Percentiles rank a stretch among this genome's conserved stretches.
phyloP scores from a whole-genome alignment of 2,797 vertebrate species.

The Acanthurus lineatus region DNA sequence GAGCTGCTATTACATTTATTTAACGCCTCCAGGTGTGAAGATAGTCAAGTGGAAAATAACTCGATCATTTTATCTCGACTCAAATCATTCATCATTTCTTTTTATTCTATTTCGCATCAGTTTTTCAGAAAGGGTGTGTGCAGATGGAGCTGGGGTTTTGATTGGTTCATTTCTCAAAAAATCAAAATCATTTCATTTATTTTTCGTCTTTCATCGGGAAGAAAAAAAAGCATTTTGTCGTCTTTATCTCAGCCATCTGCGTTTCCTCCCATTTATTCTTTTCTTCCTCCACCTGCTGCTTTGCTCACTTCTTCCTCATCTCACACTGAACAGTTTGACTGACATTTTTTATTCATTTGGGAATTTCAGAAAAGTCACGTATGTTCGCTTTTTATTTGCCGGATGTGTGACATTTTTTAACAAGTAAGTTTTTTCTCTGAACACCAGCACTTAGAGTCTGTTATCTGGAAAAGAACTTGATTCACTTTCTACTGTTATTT shows the following conservation, averaged over 20 bases:
- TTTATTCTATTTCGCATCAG: neutral
- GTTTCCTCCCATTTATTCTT: neutral
- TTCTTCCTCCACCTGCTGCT: conserved; percentile 46
- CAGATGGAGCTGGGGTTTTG: neutral
- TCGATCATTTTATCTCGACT: neutral
- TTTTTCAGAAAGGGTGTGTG: neutral
- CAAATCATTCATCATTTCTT: neutral
- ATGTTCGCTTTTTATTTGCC: no score
- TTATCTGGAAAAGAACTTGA: neutral
- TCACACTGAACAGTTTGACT: neutral
- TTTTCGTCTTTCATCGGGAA: neutral
- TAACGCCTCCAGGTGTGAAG: conserved; percentile 5
- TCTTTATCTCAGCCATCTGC: neutral
- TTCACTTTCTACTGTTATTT: neutral
- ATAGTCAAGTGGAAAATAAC: neutral
- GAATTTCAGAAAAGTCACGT: neutral
- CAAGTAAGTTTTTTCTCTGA: neutral
- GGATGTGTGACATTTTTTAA: no score
- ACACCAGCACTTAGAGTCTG: neutral
- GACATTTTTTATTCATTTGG: neutral
- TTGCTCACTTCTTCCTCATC: conserved; percentile 8
- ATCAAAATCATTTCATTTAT: neutral
- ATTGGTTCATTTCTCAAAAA: neutral
- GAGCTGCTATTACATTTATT: neutral
- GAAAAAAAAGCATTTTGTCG: neutral